Evolutionary conservation across 2,888 invertebrate species (phyloP), one percentile per base, ranked within the genome.

Genomic region (Drosophila eohydei): DNA sequence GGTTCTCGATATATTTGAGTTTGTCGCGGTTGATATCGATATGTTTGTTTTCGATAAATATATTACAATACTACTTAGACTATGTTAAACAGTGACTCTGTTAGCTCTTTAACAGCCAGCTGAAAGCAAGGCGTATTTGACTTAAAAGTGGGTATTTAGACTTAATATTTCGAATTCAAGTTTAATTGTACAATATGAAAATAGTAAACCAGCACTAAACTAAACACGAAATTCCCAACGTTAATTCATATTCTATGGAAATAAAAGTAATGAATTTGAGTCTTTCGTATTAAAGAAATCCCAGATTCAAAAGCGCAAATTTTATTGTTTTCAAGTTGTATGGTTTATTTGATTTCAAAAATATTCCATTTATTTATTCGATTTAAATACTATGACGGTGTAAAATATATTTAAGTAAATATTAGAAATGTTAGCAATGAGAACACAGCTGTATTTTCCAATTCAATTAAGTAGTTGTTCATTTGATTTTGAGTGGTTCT

Each of bases 381-480:
- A 48, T 30, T 71, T 60, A 52, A 58, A 51, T n/a, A 68, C 59
- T 73, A 76, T 59, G 32, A 16, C 52, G 46, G 61, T 67, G 59
- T 67, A 58, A 38, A 57, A 34, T 59, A 50, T 50, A 63, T 62
- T 63, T 66, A 65, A 57, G 58, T 48, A 61, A 32, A 36, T 21
- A 69, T 59, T 32, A 59, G 16, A 74, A 71, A 46, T 59, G 11
- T 57, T 40, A 65, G 78, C 78, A 64, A 44, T 70, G 71, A 78
- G 62, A 78, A 71, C 75, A 26, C 52, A 74, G 44, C 32, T 44
- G 48, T 3, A 16, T 36, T 41, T 41, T 56, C 59, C 32, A 73
- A 64, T 69, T 51, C 6, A n/a, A 11, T 54, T 50, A 5, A 48
- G 41, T 38, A 34, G 14, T 40, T 58, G 9, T 16, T 57, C 11